Evolutionary conservation across 1,140 invertebrate genomes (phyloP), one percentile per base, ranked within the genome.

Genomic region (Drosophila persimilis): DNA sequence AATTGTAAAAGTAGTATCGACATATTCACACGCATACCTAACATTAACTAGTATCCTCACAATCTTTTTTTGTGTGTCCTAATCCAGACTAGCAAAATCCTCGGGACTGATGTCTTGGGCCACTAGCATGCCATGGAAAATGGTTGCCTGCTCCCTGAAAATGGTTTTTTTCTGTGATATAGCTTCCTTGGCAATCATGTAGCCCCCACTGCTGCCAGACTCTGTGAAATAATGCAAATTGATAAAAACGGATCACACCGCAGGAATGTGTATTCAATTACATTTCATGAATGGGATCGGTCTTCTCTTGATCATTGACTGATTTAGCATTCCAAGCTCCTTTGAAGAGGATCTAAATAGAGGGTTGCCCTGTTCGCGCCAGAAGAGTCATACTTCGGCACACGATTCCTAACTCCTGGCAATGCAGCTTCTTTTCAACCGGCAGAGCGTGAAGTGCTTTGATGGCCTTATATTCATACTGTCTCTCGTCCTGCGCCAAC

Each of bases 51-150:
- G 4, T 1, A 52, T 20, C 20, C 15, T 39, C 1, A 13, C 3
- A n/a, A 29, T 47, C 29, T 9, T 29, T 17, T 26, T 20, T 66
- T 48, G 22, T 7, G 0, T 31, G 7, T 29, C 20, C 41, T 62
- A 85, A 58, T 77, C 62, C 17, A 53, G 52, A 44, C 73, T 65
- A 7, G 56, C 13, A 13, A 90, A 90, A 1, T 90, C 85, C n/a
- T 75, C 66, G 2, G 70, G 29, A 15, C 48, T 73, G 2, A 90
- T 90, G 39, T 80, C 70, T 63, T 92, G 93, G 47, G 93, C 92
- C 63, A 93, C 92, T 2, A 95, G 93, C 80, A 98, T 93, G 47
- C 92, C 90, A 88, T 95, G 95, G 81, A 98, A 97, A 73, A 95
- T 91, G 0, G 96, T 29, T 0, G 81, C 69, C 3, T 39, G 44